phyloP scores from a whole-genome alignment of 2,797 vertebrate species.

The Bradypodion pumilum region DNA sequence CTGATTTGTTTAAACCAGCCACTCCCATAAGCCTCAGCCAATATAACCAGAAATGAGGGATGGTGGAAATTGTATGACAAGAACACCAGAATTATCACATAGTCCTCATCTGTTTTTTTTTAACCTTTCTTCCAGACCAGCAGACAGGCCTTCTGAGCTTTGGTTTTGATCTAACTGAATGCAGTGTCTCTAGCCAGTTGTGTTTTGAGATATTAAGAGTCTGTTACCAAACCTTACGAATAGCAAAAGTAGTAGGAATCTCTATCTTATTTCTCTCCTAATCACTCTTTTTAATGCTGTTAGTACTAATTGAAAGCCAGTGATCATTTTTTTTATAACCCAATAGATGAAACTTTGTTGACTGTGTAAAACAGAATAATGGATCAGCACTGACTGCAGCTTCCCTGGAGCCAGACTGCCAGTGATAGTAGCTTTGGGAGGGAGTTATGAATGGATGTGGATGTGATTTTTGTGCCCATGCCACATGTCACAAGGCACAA shows the following conservation, averaged over 20 bases:
- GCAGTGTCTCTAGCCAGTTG: conserved; percentile 75
- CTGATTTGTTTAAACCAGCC: too few species aligned
- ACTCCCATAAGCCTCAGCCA: neutral
- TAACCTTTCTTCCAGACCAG: neutral
- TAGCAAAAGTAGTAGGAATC: conserved; percentile 52
- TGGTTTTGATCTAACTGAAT: conserved; percentile 63
- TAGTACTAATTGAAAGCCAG: rapidly evolving
- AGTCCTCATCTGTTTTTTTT: neutral
- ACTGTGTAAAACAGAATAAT: neutral
- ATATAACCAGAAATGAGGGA: neutral
- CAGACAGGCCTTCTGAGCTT: neutral
- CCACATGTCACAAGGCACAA: neutral
- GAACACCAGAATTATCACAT: neutral
- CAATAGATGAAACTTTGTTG: conserved; percentile 4
- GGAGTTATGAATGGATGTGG: neutral
- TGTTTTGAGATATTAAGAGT: conserved; percentile 52
- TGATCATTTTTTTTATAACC: conserved; percentile 26
- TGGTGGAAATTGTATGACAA: neutral
- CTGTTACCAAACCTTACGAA: conserved; percentile 56
- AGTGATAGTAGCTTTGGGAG: neutral
- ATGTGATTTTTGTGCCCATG: neutral
- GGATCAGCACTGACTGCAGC: neutral
- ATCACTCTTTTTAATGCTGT: neutral
- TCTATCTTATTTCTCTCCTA: neutral
- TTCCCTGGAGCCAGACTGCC: neutral